Evolutionary conservation across 2,888 invertebrate species (phyloP), one percentile per base, ranked within the genome.

Genomic region (Uropetala carovei): DNA sequence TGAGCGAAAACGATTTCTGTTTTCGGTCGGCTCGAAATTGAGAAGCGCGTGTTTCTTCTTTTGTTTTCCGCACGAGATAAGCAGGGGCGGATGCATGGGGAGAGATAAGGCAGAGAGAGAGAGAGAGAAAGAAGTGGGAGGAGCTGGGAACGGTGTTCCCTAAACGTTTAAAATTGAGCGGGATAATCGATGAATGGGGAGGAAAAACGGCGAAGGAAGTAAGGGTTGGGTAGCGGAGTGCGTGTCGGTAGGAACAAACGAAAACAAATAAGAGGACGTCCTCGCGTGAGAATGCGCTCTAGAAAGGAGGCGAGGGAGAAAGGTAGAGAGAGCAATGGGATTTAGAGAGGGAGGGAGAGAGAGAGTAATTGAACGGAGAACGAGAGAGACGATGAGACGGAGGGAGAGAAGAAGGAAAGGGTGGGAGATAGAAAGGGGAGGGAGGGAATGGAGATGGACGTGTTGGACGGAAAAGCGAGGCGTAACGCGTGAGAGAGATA

Each of bases 131-230:
- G 27, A 22, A 64, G 64, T 64, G 89, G 89, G 89, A 68, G 89
- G 89, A 64, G 89, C 89, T 43, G 59, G n/a, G 64, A 89, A 89
- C 64, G 30, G 56, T 89, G 89, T 89, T 89, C 43, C 64, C 14
- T 64, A 64, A 89, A 89, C 64, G 60, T 22, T 13, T 89, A 11
- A 64, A 64, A 89, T 30, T 60, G 89, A 64, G 11, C 16, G 30
- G 56, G 64, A 64, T 43, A 68, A n/a, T 43, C 43, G 30, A 89
- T 27, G 89, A 89, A n/a, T n/a, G 83, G 16, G n/a, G 56, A 18
- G 30, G 30, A 27, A 27, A 14, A 43, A 27, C 11, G 2, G 13
- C 43, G 43, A 43, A 56, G 64, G 18, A 16, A n/a, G 64, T 8
- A 83, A 56, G n/a, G 18, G n/a, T n/a, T 10, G 83, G 57, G 56